Base-by-base conservation (phyloP, 2,888 invertebrate genomes). In the Dendrolimus pini region DNA sequence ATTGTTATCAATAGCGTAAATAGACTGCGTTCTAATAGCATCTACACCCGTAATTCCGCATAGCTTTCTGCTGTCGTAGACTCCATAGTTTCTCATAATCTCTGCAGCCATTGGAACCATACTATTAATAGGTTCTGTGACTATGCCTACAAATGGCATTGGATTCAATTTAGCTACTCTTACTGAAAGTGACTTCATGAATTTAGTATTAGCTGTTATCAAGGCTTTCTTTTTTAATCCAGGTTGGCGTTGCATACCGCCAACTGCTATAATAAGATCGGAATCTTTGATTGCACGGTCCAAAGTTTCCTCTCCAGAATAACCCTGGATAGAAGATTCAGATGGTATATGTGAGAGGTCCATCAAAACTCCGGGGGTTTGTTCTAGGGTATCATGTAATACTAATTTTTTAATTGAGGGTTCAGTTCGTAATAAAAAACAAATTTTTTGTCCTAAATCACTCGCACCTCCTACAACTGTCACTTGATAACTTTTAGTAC, bases 31-130 rank as follows among this genome's bases (percentile, higher is more conserved):
- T 68, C 96, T 91, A 41, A 96, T 93, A 41, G 93, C 85, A 78
- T 96, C 94, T 47, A 95, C 80, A 8, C 94, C 93, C 55, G 95
- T 95, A 7, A 97, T 92, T 8, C 97, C 97, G 75, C 97, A 96
- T 30, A 93, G 67, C 62, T 85, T 86, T 59, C 90, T 93, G 3
- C 93, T 90, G 67, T 96, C 93, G 75, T 92, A 94, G 30, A 92
- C 68, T 7, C 85, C 83, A 52, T 76, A 60, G 59, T 72, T 76
- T 58, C 71, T 71, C 70, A 91, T 75, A 12, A 89, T 70, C 67
- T 91, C 89, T 0, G 89, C 85, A 9, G 84, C 83, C 73, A 91
- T 81, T 1, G 91, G 91, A 1, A 91, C 78, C 0, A 86, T 66
- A 1, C 77, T 73, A 64, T 91, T 91, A 1, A 91, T 73, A 1